Evolutionary conservation across 2,888 invertebrate genomes (phyloP), one percentile per base, ranked within the genome.

Genomic region (Ceriagrion tenellum): DNA sequence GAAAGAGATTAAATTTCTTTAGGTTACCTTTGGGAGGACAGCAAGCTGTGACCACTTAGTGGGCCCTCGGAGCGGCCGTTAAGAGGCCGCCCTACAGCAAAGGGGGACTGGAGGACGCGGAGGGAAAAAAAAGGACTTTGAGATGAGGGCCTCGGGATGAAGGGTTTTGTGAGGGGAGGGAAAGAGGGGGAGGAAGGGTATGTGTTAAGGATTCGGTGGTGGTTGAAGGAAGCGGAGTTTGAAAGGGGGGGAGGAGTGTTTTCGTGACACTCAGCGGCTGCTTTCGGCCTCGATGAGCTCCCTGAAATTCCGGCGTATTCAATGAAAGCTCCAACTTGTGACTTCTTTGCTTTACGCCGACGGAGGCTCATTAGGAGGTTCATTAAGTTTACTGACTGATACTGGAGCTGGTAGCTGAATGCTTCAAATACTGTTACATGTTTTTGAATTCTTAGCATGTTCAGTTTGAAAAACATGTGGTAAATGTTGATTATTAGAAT

Each of bases 31-130:
- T 35, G 35, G 81, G 81, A 81, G 81, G 35, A 81, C 26, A 81
- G 81, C 81, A 35, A 35, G 35, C 81, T 81, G 81, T 35, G 81
- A 13, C 74, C 81, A 81, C 81, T 81, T 81, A 35, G 81, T 81
- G 35, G 0, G 74, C 16, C 30, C 74, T 74, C 74, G 30, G 35
- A 81, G 81, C 69, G n/a, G 69, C 35, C 35, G 35, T 81, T 16
- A 35, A 81, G 35, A 35, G 81, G 35, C 81, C 69, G 26, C 23
- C 69, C 3, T 3, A 2, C 4, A 47, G 47, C 16, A 81, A 35
- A 13, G 81, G 35, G 13, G 30, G 35, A 81, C n/a, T n/a, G 13
- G 35, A 35, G 13, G 81, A 81, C 4, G 81, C 8, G n/a, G 35
- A 81, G 30, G 35, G 35, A 35, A 35, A 18, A 30, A 10, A 35